A percentile compares a stretch with the other conserved stretches of the same genome.
These are phyloP conservation scores for Poeciliopsis prolifica DNA, from an alignment of 2,113 vertebrate genomes.

Conservation along the genomic window DNA sequence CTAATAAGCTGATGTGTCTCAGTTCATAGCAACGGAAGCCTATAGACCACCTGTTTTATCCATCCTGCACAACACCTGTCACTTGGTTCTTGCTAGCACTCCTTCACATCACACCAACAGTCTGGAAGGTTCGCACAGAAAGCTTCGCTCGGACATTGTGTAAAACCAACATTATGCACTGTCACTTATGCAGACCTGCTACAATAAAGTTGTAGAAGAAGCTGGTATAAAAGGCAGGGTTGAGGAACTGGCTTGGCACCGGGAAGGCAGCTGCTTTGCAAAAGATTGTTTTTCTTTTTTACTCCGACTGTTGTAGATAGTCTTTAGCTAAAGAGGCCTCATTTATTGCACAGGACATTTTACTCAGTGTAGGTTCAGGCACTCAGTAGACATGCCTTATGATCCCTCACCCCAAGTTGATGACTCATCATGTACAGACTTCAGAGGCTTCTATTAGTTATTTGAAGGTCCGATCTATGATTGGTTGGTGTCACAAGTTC, in stretches of 20 bases:
- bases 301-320: constrained; percentile 51
- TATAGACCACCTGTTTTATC: constrained; percentile 71
- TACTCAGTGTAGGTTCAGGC: constrained; percentile 62
- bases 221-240: background rate
- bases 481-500: constrained; percentile 68
- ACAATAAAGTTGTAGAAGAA: constrained; percentile 19
- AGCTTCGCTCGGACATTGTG: constrained; percentile 44
- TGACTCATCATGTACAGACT: constrained; percentile 68
- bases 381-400: constrained; percentile 76
- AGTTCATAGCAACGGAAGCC: constrained; percentile 50
- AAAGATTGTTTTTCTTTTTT: constrained; percentile 37
- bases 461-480: constrained; percentile 65
- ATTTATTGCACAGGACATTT: constrained; percentile 71
- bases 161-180: constrained; percentile 55
- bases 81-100: constrained; percentile 56
- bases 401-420: constrained; percentile 39
- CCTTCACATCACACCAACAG: constrained; percentile 28
- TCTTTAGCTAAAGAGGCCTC: constrained; percentile 59
- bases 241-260: constrained; percentile 3
- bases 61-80: constrained; percentile 69
- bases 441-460: constrained; percentile 60
- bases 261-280: constrained; percentile 35
- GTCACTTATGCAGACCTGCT: constrained; percentile 35
- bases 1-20: constrained; percentile 34
- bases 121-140: constrained; percentile 15